Base-by-base conservation (phyloP, 2,113 vertebrate genomes). In the Odobenus rosmarus region DNA sequence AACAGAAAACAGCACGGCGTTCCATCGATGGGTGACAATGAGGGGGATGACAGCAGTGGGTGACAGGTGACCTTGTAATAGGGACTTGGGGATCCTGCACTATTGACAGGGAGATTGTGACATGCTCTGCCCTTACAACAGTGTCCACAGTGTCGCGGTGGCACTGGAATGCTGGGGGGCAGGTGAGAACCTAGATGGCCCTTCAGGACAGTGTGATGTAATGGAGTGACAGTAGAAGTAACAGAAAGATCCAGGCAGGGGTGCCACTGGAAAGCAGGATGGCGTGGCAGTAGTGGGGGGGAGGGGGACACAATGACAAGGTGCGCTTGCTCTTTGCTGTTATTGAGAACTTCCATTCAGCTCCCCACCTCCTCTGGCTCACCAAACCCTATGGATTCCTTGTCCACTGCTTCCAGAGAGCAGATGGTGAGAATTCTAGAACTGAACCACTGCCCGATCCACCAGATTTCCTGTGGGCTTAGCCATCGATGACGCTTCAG, bases 221-320 rank as follows among this genome's bases (percentile, higher is more conserved):
- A 24, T 2, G 19, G 67, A 55, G 61, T 14, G 36, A 23, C 31
- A 18, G 1, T 0, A 0, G 3, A 53, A 33, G 81, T 62, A 4
- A 77, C 69, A 21, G 6, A 10, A 51, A 76, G 64, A 31, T 18
- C 26, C 64, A 26, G 46, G 57, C 3, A 10, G 87, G 5, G 16
- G 4, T 7, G 14, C 11, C 36, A 23, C 5, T 5, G 62, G 62
- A 31, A 49, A 39, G 49, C 71, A 14, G 46, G 93, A 33, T 2
- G 24, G 26, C 0, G 21, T 24, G n/a, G 39, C 24, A 1, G 39
- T 1, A 42, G 19, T 0, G 11, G 11, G 36, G 46, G 16, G 0
- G 2, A 46, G 46, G 46, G 5, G 1, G 11, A 39, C 3, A 1
- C 14, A 8, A 0, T 18, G 16, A 12, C 51, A 31, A 10, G 62